These are phyloP conservation scores for Octomys mimax DNA, from an alignment of 2,797 vertebrate genomes.

Conservation along the genomic window DNA sequence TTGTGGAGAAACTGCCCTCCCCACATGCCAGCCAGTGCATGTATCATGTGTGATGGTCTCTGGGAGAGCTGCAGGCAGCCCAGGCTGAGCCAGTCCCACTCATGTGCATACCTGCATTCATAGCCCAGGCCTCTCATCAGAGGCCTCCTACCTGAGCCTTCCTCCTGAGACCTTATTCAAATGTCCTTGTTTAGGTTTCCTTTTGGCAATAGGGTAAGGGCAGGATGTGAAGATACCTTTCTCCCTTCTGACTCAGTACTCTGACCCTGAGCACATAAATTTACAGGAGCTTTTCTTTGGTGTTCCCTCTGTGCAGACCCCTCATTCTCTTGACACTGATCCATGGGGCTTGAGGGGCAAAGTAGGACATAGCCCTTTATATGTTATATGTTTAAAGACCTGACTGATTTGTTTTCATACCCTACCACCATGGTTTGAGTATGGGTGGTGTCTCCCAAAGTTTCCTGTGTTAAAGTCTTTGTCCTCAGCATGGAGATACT, in stretches of 20 bases:
- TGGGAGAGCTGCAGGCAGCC: background rate
- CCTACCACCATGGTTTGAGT: background rate
- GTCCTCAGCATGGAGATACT: background rate
- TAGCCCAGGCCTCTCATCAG: background rate
- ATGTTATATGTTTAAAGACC: background rate
- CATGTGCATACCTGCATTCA: background rate
- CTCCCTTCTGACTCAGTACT: background rate
- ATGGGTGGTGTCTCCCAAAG: background rate
- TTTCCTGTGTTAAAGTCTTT: background rate
- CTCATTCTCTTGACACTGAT: background rate
- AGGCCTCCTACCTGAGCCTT: background rate
- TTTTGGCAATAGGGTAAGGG: background rate
- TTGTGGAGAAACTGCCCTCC: background rate
- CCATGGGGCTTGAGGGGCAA: too few species aligned
- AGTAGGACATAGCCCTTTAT: background rate
- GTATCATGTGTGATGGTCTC: background rate
- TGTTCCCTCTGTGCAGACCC: background rate
- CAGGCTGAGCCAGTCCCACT: rapidly evolving
- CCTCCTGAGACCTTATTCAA: background rate
- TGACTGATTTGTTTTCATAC: background rate
- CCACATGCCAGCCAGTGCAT: background rate
- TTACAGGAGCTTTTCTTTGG: background rate
- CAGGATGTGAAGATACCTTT: background rate
- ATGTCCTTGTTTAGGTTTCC: background rate
- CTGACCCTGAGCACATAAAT: background rate